A percentile compares a stretch with the other conserved stretches of the same genome.
Conservation (phyloP, 2,888 invertebrate genomes). For the Pherbina coryleti region DNA sequence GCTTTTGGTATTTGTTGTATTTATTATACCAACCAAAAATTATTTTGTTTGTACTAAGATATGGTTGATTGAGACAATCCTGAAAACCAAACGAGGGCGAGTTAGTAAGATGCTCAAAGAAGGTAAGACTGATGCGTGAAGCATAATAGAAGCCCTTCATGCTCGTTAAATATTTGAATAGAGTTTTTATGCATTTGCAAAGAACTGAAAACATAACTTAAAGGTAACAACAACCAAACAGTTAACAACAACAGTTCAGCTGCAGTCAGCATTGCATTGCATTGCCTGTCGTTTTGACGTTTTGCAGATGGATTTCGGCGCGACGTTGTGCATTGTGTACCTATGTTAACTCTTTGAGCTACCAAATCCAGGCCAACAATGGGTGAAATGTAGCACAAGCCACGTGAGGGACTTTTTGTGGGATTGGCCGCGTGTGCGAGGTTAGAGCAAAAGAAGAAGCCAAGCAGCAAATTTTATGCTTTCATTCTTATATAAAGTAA, state of each 20-base stretch:
- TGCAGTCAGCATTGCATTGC: background rate
- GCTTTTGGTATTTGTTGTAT: background rate
- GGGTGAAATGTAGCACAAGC: too few species aligned
- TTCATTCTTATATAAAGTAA: background rate
- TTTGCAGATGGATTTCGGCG: background rate
- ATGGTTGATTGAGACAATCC: background rate
- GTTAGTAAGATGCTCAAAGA: background rate
- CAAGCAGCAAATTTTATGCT: slow-evolving; percentile 16
- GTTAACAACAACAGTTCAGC: background rate
- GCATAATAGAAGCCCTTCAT: background rate
- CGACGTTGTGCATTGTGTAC: background rate
- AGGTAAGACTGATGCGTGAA: background rate
- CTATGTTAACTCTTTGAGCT: too few species aligned
- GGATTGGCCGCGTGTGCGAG: too few species aligned
- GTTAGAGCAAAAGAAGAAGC: background rate
- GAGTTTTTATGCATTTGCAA: background rate
- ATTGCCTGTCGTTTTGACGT: too few species aligned
- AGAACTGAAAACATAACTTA: background rate
- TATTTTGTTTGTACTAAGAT: background rate
- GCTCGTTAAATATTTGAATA: slow-evolving; percentile 19
- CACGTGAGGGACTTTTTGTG: too few species aligned
- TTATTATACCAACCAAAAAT: background rate
- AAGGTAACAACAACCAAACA: background rate
- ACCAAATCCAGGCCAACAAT: too few species aligned
- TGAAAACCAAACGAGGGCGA: background rate